Base-by-base conservation (phyloP, 2,888 invertebrate species). In the Nomada hirtipes region DNA sequence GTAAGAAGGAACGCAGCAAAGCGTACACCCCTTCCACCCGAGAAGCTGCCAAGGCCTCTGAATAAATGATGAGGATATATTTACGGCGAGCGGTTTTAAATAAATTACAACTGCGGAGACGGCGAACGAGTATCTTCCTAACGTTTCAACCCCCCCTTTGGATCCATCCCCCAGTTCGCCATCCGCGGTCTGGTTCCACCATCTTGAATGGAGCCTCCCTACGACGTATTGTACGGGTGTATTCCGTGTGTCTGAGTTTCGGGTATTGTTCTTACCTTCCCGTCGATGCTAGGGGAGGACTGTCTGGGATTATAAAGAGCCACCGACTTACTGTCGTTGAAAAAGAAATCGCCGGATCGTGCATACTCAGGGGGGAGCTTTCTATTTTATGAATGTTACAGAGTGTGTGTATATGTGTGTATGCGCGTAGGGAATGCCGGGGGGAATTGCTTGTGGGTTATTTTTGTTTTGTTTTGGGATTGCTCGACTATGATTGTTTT, bases 61-160 rank as follows among this genome's bases (percentile, higher is more conserved):
- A 93, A 93, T 93, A 93, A 93, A 91, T 92, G 89, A 93, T 92
- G 91, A 91, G 92, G 92, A 92, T 93, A 93, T 93, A 93, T 93
- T 93, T 93, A 93, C 93, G 93, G 92, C 91, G 92, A 91, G 92
- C 91, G 91, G 92, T 93, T 93, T 93, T 93, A 93, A 93, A 93
- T 93, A 93, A 93, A 93, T 93, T 93, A 93, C 93, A 92, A 90
- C 91, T 90, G 92, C 91, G 91, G 92, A 92, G 93, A 91, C 92
- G 91, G 89, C 90, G 89, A 91, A 89, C 89, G 86, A 88, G 89
- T 88, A 89, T 89, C 90, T 89, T 89, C 86, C 80, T 88, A 84
- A 83, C 84, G 83, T 79, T 83, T 75, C 82, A 55, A 44, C 77
- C 77, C 74, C 76, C 69, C 76, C 73, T 64, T 68, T 23, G 23